Conservation (phyloP, 2,888 invertebrate species). For the Thecophora atra region DNA sequence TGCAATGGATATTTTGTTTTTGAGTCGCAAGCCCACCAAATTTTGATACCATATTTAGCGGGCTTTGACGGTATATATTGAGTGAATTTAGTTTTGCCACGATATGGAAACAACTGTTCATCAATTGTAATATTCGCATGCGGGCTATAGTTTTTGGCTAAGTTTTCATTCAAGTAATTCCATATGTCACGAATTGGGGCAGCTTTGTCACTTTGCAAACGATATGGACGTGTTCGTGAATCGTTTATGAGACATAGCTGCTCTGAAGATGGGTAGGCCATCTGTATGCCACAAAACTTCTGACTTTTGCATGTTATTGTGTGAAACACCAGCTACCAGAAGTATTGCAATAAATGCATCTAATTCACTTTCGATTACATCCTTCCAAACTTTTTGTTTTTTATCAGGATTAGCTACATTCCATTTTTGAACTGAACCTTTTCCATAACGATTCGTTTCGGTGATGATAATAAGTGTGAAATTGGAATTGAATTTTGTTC, state of each 20-base stretch:
- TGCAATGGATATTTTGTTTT: neutral
- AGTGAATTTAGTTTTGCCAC: neutral
- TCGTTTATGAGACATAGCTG: neutral
- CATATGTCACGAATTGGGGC: neutral
- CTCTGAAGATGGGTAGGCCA: neutral
- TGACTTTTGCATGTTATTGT: neutral
- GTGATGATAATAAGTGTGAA: neutral
- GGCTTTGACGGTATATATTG: too few species aligned
- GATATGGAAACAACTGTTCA: neutral
- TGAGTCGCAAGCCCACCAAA: neutral
- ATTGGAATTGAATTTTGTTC: neutral
- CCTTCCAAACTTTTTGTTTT: neutral
- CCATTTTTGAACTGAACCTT: neutral
- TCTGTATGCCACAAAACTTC: neutral
- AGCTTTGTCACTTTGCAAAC: neutral
- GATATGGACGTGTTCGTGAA: neutral
- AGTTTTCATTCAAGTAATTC: neutral
- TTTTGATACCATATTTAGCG: neutral
- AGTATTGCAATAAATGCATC: neutral
- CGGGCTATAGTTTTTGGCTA: neutral
- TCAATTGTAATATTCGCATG: neutral
- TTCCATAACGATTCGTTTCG: neutral
- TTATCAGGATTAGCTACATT: neutral
- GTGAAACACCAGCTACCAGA: neutral
- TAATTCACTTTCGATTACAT: neutral